Base-by-base conservation (phyloP, 2,113 vertebrate genomes). In the Embiotoca jacksoni region DNA sequence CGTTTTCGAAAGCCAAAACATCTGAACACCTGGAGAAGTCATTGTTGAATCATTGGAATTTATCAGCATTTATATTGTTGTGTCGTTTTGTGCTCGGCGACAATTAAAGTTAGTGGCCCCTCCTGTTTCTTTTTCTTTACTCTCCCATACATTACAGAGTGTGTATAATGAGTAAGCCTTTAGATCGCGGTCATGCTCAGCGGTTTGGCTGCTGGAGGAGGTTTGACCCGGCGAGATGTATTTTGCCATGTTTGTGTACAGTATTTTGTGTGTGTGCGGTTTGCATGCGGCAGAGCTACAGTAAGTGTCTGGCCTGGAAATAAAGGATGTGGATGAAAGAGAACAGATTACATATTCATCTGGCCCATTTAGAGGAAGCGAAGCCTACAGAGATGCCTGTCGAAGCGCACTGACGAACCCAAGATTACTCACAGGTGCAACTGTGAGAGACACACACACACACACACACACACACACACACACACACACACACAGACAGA, bases 331-430 rank as follows among this genome's bases (percentile, higher is more conserved):
- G 88, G 70, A 92, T 95, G 91, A 95, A 95, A 91, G 84, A 75
- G 59, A 72, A 72, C 88, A 93, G 93, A 94, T 95, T 94, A 88
- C 88, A 66, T 88, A 93, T 94, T 94, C 91, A 91, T 90, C 84
- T 75, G 74, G 47, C 47, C 82, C 83, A 92, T 94, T 94, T 89
- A 94, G 90, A 92, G 87, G 89, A 94, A 94, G 89, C 9, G 86
- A 93, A 91, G 92, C 93, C 82, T 93, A 59, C 81, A 90, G 80
- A 84, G 82, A 86, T 81, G 65, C 72, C 87, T 80, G 85, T 86
- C 54, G 41, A 58, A 80, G 78, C 84, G 67, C 72, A 60, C 65
- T 54, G 81, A 82, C 71, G 13, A 76, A 86, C 65, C 47, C 47
- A 4, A 86, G 90, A 92, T 89, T 87, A 70, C 84, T 81, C 86